phyloP scores from a whole-genome alignment of 2,888 invertebrate species.

The Digitonthophagus gazella region DNA sequence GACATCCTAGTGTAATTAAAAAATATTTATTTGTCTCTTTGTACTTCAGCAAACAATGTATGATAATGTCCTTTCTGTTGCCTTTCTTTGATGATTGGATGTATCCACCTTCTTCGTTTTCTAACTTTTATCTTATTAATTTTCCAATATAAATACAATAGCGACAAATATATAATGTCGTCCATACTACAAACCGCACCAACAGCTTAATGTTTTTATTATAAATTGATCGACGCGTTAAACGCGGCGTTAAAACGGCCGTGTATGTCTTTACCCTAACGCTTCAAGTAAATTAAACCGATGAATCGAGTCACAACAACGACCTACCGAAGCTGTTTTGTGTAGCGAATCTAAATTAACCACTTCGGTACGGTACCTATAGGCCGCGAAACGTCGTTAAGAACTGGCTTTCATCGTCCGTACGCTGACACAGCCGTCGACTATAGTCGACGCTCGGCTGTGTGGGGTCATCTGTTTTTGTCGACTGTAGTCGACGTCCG shows the following conservation, averaged over 20 bases:
- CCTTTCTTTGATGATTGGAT: conserved; percentile 22
- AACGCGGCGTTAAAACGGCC: conserved; percentile 15
- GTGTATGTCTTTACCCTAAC: background rate
- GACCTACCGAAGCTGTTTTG: no score
- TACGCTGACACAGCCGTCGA: no score
- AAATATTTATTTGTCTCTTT: conserved; percentile 21
- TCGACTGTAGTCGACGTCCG: no score
- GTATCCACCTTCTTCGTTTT: conserved; percentile 23
- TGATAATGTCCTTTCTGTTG: conserved; percentile 21
- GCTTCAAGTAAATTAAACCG: no score
- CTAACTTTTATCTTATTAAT: conserved; percentile 17
- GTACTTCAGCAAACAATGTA: conserved; percentile 23
- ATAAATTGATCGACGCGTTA: conserved; percentile 10
- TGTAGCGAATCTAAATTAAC: no score
- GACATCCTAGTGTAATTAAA: conserved; percentile 25
- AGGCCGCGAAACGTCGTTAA: no score
- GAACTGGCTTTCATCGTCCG: no score
- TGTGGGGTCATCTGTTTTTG: no score
- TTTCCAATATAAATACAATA: conserved; percentile 20
- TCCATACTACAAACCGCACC: conserved; percentile 18
- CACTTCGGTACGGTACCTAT: no score
- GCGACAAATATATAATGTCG: conserved; percentile 11
- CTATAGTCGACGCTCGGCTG: no score
- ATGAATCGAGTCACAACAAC: no score
- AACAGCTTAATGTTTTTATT: conserved; percentile 18